Base-by-base conservation (phyloP, 2,113 vertebrate species). In the Orycteropus afer region DNA sequence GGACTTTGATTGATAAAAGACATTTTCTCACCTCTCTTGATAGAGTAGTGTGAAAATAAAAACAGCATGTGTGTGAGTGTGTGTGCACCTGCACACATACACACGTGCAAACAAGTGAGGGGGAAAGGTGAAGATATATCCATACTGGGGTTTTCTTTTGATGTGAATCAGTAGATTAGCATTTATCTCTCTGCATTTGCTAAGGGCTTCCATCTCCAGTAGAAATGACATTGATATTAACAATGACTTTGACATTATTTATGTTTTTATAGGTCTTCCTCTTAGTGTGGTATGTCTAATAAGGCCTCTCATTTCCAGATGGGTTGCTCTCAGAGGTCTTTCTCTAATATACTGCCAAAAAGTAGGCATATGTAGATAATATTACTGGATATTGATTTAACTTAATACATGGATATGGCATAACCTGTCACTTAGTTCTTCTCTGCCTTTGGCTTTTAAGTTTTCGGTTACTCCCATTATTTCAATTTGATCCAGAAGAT, bases 401-500 rank as follows among this genome's bases (percentile, higher is more conserved):
- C 47, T 71, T 61, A 0, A 53, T 84, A 25, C 74, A 59, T 96
- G 73, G 97, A 40, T 32, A 78, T 76, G 71, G 61, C 27, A 79
- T 78, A 91, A 22, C 45, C 32, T n/a, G 15, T 65, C 17, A 73
- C 13, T 92, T 79, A 86, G 29, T 78, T 57, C 42, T 93, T 77
- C 74, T 42, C 61, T 45, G n/a, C 29, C 51, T 37, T 86, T 93
- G 77, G 85, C 49, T 67, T 57, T 88, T 84, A 83, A 95, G 47
- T 83, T 0, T 47, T 37, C 90, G 69, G 84, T 73, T 90, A 97
- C 1, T 53, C 93, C 84, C 53, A 93, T 94, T 97, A 94, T 97
- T 97, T 47, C 69, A 74, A 25, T 97, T 34, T 71, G 93, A 97
- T 92, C 53, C 80, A 93, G 95, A 94, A 96, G 89, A 97, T 95